phyloP scores from a whole-genome alignment of 2,797 vertebrate species.

The Pseudocheirus occidentalis region DNA sequence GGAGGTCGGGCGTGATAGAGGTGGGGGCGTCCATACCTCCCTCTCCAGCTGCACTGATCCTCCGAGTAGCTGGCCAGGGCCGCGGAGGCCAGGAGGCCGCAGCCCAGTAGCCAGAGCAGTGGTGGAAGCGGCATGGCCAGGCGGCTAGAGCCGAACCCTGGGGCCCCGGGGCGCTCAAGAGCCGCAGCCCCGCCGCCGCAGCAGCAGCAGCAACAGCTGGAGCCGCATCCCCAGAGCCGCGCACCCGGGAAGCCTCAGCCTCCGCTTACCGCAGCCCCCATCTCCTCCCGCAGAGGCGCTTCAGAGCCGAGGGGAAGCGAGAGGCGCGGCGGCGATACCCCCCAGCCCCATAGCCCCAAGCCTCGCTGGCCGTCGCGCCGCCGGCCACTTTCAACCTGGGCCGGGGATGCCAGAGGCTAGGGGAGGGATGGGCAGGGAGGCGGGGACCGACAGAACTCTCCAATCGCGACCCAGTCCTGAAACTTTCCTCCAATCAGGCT shows the following conservation, averaged over 20 bases:
- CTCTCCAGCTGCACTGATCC: conserved; percentile 93
- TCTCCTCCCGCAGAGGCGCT: rapidly evolving
- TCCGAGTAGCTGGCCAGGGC: conserved; percentile 84
- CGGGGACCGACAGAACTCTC: not conserved
- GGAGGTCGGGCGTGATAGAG: not conserved
- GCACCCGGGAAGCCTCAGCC: not conserved
- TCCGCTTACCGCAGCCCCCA: not conserved
- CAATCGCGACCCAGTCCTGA: conserved; percentile 18
- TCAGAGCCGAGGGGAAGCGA: not conserved
- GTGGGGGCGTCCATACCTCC: conserved; percentile 85
- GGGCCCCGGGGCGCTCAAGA: not conserved
- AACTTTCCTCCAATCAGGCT: conserved; percentile 71
- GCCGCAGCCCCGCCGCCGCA: conserved; percentile 18
- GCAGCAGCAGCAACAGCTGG: conserved; percentile 19
- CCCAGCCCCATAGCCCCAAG: not conserved
- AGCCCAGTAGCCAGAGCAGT: conserved; percentile 52
- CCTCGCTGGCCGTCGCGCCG: not conserved
- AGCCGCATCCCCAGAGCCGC: conserved; percentile 1
- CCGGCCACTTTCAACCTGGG: not conserved
- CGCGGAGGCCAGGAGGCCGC: conserved; percentile 56
- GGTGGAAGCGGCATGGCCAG: not conserved
- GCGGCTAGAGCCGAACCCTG: not conserved
- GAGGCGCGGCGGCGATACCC: not conserved
- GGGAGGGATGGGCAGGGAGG: not conserved
- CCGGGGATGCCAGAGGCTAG: rapidly evolving